phyloP scores from a whole-genome alignment of 2,888 invertebrate species.

The Calephelis perditalis region DNA sequence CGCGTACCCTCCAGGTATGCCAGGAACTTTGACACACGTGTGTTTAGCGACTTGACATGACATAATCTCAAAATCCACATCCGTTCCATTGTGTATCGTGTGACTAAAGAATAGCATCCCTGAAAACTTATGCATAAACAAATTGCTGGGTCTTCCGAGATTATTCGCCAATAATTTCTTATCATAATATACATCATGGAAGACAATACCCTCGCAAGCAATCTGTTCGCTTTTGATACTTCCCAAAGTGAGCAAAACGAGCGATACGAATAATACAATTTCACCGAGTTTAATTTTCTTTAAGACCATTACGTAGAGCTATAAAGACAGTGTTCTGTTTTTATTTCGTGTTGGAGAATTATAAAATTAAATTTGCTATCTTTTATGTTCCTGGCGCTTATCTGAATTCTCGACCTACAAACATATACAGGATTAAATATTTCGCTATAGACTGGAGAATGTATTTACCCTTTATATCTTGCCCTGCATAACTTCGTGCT shows the following conservation, averaged over 20 bases:
- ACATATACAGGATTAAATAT: not conserved
- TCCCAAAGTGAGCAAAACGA: slow-evolving; percentile 21
- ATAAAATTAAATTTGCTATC: slow-evolving; percentile 25
- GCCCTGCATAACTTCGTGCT: too few relatives aligned
- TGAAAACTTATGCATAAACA: slow-evolving; percentile 56
- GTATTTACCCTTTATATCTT: too few relatives aligned
- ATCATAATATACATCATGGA: slow-evolving; percentile 53
- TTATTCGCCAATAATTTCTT: slow-evolving; percentile 42
- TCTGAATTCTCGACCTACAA: not conserved
- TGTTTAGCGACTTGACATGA: slow-evolving; percentile 45
- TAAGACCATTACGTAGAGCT: slow-evolving; percentile 21
- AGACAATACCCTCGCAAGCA: slow-evolving; percentile 52
- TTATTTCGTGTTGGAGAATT: slow-evolving; percentile 28
- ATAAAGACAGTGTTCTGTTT: slow-evolving; percentile 24
- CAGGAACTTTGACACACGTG: slow-evolving; percentile 40
- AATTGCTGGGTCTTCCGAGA: slow-evolving; percentile 51
- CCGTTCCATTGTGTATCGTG: slow-evolving; percentile 44
- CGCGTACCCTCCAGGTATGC: slow-evolving; percentile 57
- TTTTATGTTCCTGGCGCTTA: slow-evolving; percentile 20
- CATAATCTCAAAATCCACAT: slow-evolving; percentile 52
- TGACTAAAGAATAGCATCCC: slow-evolving; percentile 59
- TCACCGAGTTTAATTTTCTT: slow-evolving; percentile 34
- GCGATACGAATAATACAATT: slow-evolving; percentile 31
- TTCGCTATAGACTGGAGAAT: too few relatives aligned
- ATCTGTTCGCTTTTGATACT: slow-evolving; percentile 29